Conservation (phyloP, 2,888 invertebrate species). For the Halictus ligatus region DNA sequence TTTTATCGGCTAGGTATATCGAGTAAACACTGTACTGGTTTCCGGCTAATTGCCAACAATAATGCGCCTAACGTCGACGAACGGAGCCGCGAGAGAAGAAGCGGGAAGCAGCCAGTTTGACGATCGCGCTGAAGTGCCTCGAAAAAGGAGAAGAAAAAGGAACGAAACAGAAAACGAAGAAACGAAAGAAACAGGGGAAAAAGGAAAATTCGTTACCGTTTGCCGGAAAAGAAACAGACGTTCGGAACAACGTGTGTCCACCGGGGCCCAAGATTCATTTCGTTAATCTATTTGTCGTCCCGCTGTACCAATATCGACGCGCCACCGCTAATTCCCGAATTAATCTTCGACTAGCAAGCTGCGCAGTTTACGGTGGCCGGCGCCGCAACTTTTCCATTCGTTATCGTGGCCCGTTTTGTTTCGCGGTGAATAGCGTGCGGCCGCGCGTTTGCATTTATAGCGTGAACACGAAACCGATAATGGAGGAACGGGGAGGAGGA, state of each 20-base stretch:
- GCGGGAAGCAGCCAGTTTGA: not conserved
- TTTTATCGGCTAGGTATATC: too few relatives aligned
- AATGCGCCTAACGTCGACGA: not conserved
- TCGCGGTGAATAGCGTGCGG: slow-evolving; percentile 17
- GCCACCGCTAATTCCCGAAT: slow-evolving; percentile 52
- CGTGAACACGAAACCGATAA: slow-evolving; percentile 57
- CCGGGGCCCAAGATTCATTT: slow-evolving; percentile 21
- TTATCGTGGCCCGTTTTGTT: slow-evolving; percentile 42
- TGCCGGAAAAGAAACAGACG: not conserved
- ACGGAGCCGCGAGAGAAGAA: not conserved
- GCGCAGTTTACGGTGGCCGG: slow-evolving; percentile 33
- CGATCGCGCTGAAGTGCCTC: not conserved
- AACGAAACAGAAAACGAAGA: too few relatives aligned
- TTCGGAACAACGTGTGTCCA: not conserved
- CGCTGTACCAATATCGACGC: slow-evolving; percentile 30
- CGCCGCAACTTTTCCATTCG: slow-evolving; percentile 51
- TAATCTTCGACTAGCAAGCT: slow-evolving; percentile 39
- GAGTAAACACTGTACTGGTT: too few relatives aligned
- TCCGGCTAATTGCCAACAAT: not conserved
- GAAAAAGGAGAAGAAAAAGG: not conserved
- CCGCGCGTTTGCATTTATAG: slow-evolving; percentile 42
- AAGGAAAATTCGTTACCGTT: not conserved
- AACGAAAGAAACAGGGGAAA: not conserved
- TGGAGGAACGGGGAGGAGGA: slow-evolving; percentile 33
- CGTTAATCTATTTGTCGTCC: slow-evolving; percentile 34